Evolutionary conservation across 2,113 vertebrate genomes (phyloP), one percentile per base, ranked within the genome.

Genomic region (Cyanistes caeruleus): DNA sequence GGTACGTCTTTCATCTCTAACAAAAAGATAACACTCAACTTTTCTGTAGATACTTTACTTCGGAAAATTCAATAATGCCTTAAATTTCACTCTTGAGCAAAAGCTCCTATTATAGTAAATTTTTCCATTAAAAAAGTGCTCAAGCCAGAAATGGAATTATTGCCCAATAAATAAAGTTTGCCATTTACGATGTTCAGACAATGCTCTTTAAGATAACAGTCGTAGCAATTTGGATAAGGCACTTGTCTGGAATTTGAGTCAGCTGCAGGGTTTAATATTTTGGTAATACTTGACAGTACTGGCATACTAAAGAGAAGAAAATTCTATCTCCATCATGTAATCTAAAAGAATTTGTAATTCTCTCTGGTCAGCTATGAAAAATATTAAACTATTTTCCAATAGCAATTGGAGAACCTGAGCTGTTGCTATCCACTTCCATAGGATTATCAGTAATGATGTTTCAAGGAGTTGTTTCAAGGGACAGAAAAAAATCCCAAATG

Each of bases 21-120:
- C 30, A 70, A 74, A 85, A 87, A 69, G 59, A 84, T 15, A 81
- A 27, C 9, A 31, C n/a, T 83, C 3, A 4, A 10, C 5, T 67
- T 67, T 84, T 90, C 15, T 39, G 23, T 37, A 67, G 55, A 28
- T 55, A 74, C 33, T 90, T 92, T 93, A 17, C 56, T 89, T 70
- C 6, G 9, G 52, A 92, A 86, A 93, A 95, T 77, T 81, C 60
- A 90, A 56, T 94, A 81, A 88, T 30, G 7, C 69, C 37, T 90
- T 90, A 74, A 84, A 92, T 94, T 93, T 93, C 59, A 64, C 23
- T 79, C 44, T 84, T 79, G 55, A 94, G 63, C 20, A 88, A 80
- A 90, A 87, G 6, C 25, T 90, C 11, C 2, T 49, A 68, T 63
- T 49, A 52, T 15, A 81, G 28, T 37, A 92, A 77, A 77, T 74